phyloP scores from a whole-genome alignment of 2,113 vertebrate species.

The Ceyx cyanopectus region DNA sequence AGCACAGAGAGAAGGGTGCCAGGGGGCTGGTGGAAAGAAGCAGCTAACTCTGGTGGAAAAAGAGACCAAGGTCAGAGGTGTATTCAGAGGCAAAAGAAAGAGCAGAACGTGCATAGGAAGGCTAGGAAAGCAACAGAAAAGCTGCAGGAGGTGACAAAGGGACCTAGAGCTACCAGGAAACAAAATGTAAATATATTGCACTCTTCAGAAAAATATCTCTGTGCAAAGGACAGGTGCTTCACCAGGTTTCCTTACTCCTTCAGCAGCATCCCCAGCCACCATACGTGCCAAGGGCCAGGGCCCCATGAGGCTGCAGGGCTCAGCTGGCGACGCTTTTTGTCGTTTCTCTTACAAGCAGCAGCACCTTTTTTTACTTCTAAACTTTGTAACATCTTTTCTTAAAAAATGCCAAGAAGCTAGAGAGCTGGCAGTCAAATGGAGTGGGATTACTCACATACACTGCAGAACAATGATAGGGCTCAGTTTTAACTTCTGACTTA shows the following conservation, averaged over 20 bases:
- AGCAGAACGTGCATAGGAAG: not conserved
- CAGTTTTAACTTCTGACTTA: not conserved
- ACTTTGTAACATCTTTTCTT: not conserved
- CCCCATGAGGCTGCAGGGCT: not conserved
- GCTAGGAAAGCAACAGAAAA: not conserved
- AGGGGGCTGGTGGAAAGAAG: not conserved
- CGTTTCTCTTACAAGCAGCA: not conserved
- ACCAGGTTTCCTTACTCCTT: not conserved
- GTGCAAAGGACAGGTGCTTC: not conserved
- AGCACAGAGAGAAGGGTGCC: not conserved
- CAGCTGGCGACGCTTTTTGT: not conserved
- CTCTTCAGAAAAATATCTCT: not conserved
- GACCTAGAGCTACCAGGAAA: not conserved
- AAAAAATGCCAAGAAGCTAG: not conserved
- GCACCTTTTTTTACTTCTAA: not conserved
- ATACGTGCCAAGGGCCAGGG: not conserved
- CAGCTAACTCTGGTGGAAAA: not conserved
- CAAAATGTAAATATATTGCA: not conserved
- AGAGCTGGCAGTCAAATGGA: not conserved
- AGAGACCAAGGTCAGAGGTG: not conserved
- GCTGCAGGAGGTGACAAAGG: not conserved
- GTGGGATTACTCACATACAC: not conserved
- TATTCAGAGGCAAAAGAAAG: not conserved
- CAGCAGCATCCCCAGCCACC: not conserved
- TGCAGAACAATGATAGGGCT: not conserved